phyloP scores from a whole-genome alignment of 1,140 invertebrate species.

The Battus philenor region DNA sequence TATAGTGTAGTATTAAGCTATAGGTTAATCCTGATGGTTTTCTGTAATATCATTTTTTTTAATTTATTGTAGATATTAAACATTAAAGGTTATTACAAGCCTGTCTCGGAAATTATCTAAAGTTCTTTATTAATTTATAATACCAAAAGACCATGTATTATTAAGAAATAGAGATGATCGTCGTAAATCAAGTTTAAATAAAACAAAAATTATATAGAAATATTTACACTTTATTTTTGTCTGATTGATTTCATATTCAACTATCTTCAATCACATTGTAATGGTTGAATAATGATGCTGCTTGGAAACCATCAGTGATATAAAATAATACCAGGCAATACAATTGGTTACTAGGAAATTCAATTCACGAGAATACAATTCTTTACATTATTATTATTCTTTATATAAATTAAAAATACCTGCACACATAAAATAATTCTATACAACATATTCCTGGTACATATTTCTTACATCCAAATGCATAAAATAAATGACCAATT shows the following conservation, averaged over 20 bases:
- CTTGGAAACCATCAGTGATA: neutral
- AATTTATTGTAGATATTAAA: no score
- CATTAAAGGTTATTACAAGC: no score
- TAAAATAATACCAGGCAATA: slow-evolving; percentile 17
- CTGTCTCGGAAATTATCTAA: no score
- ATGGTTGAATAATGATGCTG: slow-evolving; percentile 24
- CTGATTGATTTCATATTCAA: slow-evolving; percentile 25
- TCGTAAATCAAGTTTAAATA: no score
- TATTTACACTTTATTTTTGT: slow-evolving; percentile 61
- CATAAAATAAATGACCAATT: slow-evolving; percentile 3
- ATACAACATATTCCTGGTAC: neutral
- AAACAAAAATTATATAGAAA: slow-evolving; percentile 48
- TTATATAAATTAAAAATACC: slow-evolving; percentile 10
- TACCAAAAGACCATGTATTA: no score
- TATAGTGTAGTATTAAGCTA: no score
- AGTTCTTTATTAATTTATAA: no score
- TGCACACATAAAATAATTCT: slow-evolving; percentile 14
- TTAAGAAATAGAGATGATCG: no score
- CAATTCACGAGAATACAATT: slow-evolving; percentile 14
- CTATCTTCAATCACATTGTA: slow-evolving; percentile 30
- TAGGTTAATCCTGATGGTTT: no score
- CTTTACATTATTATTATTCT: slow-evolving; percentile 13
- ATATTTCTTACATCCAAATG: slow-evolving; percentile 10
- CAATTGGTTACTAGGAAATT: slow-evolving; percentile 43
- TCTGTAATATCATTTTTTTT: no score